Evolutionary conservation across 2,113 vertebrate genomes (phyloP).

Genomic region (Toxotes chatareus): DNA sequence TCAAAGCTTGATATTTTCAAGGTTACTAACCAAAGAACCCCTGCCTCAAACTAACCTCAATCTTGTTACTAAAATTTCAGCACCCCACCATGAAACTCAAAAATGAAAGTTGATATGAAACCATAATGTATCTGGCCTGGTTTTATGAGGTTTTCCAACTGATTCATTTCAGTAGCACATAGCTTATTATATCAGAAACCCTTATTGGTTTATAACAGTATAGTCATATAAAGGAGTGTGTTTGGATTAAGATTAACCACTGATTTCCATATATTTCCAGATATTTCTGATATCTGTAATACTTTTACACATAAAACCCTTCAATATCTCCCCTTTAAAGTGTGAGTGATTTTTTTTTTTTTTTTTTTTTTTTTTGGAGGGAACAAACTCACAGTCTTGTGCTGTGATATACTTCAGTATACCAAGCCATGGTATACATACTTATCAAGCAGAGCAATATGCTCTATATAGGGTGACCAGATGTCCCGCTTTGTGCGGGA

Average conservation of each 20-base stretch:
- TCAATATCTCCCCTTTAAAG: background rate
- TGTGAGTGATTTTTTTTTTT: too few relatives aligned
- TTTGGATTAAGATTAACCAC: slow-evolving; percentile 14
- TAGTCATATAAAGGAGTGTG: slow-evolving; percentile 13
- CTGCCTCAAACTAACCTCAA: slow-evolving; percentile 31
- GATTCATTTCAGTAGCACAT: slow-evolving; percentile 38
- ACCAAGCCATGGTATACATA: too few relatives aligned
- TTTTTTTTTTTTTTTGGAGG: too few relatives aligned
- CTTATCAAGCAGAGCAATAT: too few relatives aligned
- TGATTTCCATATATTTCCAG: slow-evolving; percentile 15
- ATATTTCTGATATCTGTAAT: slow-evolving; percentile 4
- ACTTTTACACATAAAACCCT: background rate
- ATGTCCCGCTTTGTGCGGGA: too few relatives aligned
- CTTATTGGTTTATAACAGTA: slow-evolving; percentile 25
- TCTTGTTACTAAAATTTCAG: slow-evolving; percentile 45
- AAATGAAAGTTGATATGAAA: slow-evolving; percentile 60
- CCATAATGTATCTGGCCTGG: slow-evolving; percentile 25
- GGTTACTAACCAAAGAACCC: slow-evolving; percentile 11
- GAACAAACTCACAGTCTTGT: background rate
- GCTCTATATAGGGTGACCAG: too few relatives aligned
- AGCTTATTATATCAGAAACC: slow-evolving; percentile 32
- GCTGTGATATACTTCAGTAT: background rate
- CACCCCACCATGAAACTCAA: slow-evolving; percentile 25
- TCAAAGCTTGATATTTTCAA: slow-evolving; percentile 30
- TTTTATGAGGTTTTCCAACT: slow-evolving; percentile 33